A percentile compares a stretch with the other conserved stretches of the same genome.
Evolutionary conservation across 2,888 invertebrate genomes (phyloP).

Genomic region (Sphinx pinastri): DNA sequence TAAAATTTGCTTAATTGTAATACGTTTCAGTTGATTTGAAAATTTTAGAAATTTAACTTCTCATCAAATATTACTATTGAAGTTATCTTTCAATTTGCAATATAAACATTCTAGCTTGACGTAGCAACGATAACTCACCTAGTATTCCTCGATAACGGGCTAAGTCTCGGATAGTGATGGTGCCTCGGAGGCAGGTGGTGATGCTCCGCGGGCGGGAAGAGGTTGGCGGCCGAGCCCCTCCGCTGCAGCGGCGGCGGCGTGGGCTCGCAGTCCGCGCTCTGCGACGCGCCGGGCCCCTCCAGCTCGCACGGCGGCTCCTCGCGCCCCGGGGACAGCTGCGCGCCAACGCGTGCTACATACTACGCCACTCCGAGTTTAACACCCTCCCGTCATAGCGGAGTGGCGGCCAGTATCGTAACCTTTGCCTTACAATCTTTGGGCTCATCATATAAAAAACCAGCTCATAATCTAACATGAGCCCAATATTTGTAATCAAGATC

Average conservation of each 20-base stretch:
- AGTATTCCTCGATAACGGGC: constrained; percentile 90
- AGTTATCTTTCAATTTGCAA: too few species aligned
- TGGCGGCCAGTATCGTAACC: too few species aligned
- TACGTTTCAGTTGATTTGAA: too few species aligned
- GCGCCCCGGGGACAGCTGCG: constrained; percentile 92
- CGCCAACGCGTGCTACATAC: constrained; percentile 31
- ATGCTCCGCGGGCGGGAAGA: constrained; percentile 89
- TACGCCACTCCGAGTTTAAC: neutral
- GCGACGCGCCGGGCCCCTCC: constrained; percentile 95
- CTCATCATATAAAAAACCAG: too few species aligned
- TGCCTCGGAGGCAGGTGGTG: constrained; percentile 76
- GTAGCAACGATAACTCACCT: constrained; percentile 53
- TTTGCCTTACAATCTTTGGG: too few species aligned
- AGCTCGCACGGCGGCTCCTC: constrained; percentile 94
- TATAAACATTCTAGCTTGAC: too few species aligned
- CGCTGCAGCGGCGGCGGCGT: constrained; percentile 94
- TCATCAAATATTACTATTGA: too few species aligned
- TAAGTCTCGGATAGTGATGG: constrained; percentile 88
- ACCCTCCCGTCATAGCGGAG: too few species aligned
- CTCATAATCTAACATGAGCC: too few species aligned
- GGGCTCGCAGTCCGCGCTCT: constrained; percentile 96
- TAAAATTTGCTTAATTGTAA: too few species aligned
- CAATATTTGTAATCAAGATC: too few species aligned
- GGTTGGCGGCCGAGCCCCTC: constrained; percentile 92
- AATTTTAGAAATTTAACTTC: too few species aligned